Conservation (phyloP, 2,113 vertebrate genomes). For the Charina bottae region DNA sequence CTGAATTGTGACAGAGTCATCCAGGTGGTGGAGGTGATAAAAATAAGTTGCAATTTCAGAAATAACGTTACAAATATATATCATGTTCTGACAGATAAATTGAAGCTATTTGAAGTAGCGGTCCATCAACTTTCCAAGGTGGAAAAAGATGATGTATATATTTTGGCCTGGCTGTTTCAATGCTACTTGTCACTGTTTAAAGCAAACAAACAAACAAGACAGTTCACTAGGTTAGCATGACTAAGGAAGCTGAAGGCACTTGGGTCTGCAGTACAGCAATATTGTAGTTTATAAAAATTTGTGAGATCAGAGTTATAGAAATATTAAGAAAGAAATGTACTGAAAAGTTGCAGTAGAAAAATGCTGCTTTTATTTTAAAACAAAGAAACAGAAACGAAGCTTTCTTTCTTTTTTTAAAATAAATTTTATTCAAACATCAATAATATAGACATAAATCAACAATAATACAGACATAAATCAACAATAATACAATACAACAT, state of each 20-base stretch:
- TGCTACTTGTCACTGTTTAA: constrained; percentile 42
- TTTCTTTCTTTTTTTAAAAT: no score
- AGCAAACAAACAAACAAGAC: constrained; percentile 32
- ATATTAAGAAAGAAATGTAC: no score
- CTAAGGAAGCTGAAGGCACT: rapidly evolving
- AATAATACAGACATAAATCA: no score
- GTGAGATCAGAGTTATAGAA: no score
- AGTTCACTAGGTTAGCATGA: not conserved
- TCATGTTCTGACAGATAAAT: constrained; percentile 60
- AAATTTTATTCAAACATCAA: no score
- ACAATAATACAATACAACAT: no score
- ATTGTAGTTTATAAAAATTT: no score
- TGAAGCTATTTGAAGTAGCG: constrained; percentile 51
- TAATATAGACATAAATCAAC: no score
- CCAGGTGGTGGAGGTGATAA: constrained; percentile 51
- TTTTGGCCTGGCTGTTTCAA: constrained; percentile 43
- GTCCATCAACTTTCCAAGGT: constrained; percentile 39
- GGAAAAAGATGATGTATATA: constrained; percentile 42
- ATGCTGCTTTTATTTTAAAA: no score
- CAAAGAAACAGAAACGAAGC: no score
- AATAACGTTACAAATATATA: constrained; percentile 51
- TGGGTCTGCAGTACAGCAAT: not conserved
- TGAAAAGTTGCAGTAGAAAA: no score
- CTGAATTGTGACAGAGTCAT: constrained; percentile 30
- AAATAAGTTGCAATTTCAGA: constrained; percentile 56